Base-by-base conservation (phyloP, 2,888 invertebrate species). In the Spodoptera exigua region DNA sequence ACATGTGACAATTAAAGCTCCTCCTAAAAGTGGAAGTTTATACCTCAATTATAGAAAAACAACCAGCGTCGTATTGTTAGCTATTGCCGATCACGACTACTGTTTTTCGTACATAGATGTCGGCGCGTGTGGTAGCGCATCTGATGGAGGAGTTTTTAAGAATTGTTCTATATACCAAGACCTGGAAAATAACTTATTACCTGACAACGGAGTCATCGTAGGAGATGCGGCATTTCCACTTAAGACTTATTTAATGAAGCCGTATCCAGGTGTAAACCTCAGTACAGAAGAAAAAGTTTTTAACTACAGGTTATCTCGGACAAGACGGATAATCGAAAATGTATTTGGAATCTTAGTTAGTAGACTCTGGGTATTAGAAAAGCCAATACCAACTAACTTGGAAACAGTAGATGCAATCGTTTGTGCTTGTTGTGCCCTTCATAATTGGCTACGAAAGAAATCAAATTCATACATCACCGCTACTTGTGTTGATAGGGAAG, bases 21-120 rank as follows among this genome's bases (percentile, higher is more conserved):
- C 70, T 17, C 67, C 61, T 35, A 60, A 72, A 52, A 57, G 64
- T 67, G 76, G 76, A 59, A 75, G 76, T 75, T 55, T 62, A 69
- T 79, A 71, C 63, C 80, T 59, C 49, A 79, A 78, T 65, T 80
- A 79, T 64, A 78, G 80, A 76, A 63, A 72, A 61, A 63, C 57
- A 32, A 73, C 60, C 49, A 70, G 77, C 67, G 65, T 76, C 61
- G 76, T 78, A 41, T 60, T 79, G 18, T 55, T 79, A 60, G 80
- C 77, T 51, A 46, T 79, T 62, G 77, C 72, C 45, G 78, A 80
- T 61, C 68, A 73, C 63, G 72, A 80, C 61, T 81, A 79, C 61
- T 72, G 72, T 57, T 82, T 82, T 65, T 44, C 18, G 14, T 57
- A 51, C 39, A 27, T 41, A 11, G 47, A 53, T 32, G 43, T 60